Evolutionary conservation across 2,797 vertebrate genomes (phyloP), one percentile per base, ranked within the genome.

Genomic region (Galagoides demidoff): DNA sequence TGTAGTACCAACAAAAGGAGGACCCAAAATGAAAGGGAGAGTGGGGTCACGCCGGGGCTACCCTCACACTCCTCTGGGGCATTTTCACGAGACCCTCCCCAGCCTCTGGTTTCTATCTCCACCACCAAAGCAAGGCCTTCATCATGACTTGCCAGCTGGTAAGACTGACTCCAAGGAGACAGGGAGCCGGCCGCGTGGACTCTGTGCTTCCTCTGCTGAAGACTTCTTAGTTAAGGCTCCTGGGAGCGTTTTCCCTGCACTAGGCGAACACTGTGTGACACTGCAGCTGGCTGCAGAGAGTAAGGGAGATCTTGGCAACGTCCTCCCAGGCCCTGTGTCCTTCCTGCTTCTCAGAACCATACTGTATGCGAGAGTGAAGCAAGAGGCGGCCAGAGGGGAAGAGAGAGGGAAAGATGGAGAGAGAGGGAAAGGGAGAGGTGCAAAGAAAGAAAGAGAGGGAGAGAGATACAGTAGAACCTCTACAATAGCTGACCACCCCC

Each of bases 41-140:
- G 12, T 49, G 20, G 7, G n/a, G 10, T 49, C 63, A 6, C 1
- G 0, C 31, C 23, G 11, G 13, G 14, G 25, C 20, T 2, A 6
- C 31, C 23, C 59, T 66, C 37, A 6, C 11, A 5, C 9, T 37
- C 31, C 31, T 16, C 1, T 1, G 25, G 29, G 79, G 37, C 17
- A 2, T n/a, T 20, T 90, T 31, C 43, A 7, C 7, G 37, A 89
- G n/a, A 81, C 4, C 43, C 49, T 25, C 17, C 31, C 34, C 1
- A 17, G 25, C 9, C 3, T 20, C 7, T 12, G 12, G 29, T 20
- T 49, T 25, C 22, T 20, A 17, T 73, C 55, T 63, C 34, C 43
- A 45, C 16, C 22, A 90, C n/a, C 85, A 73, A 25, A 92, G 70
- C 29, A 71, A 45, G 0, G 1, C 7, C 37, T 64, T 68, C 39